phyloP scores from a whole-genome alignment of 2,113 vertebrate genomes.

The Cebus imitator region DNA sequence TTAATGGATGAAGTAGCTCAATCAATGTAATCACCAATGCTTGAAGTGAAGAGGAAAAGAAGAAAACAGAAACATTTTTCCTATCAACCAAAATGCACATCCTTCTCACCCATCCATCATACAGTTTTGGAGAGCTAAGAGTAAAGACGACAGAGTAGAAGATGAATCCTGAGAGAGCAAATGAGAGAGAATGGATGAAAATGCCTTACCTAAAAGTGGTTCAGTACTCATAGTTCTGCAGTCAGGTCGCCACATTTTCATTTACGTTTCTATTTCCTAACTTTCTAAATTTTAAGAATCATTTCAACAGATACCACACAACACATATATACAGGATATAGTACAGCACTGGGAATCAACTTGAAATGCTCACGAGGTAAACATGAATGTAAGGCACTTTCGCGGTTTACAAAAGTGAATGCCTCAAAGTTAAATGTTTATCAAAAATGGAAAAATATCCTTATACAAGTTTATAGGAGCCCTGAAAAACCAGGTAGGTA shows the following conservation, averaged over 20 bases:
- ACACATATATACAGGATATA: neutral
- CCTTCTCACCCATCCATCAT: neutral
- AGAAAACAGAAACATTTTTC: slow-evolving; percentile 14
- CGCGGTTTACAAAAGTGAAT: slow-evolving; percentile 76
- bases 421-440: slow-evolving; percentile 65
- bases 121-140: neutral
- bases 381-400: slow-evolving; percentile 68
- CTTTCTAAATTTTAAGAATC: slow-evolving; percentile 35
- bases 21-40: neutral
- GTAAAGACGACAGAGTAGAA: neutral
- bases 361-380: slow-evolving; percentile 28
- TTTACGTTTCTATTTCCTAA: slow-evolving; percentile 34
- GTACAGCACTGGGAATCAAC: neutral
- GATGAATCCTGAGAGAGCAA: slow-evolving; percentile 1
- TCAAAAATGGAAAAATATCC: slow-evolving; percentile 54
- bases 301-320: slow-evolving; percentile 28
- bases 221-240: neutral
- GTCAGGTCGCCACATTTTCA: neutral
- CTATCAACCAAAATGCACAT: neutral
- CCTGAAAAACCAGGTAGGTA: slow-evolving; percentile 33
- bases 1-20: slow-evolving; percentile 56
- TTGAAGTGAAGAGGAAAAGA: slow-evolving; percentile 10
- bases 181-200: neutral
- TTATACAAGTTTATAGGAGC: slow-evolving; percentile 32
- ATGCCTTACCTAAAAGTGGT: neutral